A percentile compares a stretch with the other conserved stretches of the same genome.
Evolutionary conservation across 2,888 invertebrate species (phyloP).

Genomic region (Drosophila limbata): DNA sequence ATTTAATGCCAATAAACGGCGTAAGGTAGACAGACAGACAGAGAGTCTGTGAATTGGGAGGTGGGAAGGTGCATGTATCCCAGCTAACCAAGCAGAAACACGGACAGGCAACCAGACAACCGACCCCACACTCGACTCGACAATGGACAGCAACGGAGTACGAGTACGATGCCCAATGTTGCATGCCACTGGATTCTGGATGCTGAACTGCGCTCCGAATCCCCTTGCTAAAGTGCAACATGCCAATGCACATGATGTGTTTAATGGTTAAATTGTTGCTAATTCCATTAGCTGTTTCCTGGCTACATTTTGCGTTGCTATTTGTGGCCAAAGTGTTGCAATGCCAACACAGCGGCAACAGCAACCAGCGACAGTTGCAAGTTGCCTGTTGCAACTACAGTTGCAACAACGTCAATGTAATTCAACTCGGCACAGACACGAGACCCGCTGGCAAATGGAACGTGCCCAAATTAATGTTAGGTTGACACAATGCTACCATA

Average conservation of each 20-base stretch:
- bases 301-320: conserved; percentile 58
- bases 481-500: conserved; percentile 65
- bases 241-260: conserved; percentile 80
- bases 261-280: conserved; percentile 82
- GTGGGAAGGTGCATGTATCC: conserved; percentile 38
- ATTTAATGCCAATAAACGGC: conserved; percentile 73
- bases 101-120: conserved; percentile 17
- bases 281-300: conserved; percentile 75
- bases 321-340: conserved; percentile 76
- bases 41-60: conserved; percentile 4
- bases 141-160: conserved; percentile 20
- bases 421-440: conserved; percentile 7
- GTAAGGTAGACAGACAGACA: conserved; percentile 40
- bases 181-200: conserved; percentile 23
- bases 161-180: conserved; percentile 37
- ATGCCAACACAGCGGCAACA: conserved; percentile 38
- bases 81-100: conserved; percentile 57
- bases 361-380: conserved; percentile 8
- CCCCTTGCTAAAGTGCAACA: conserved; percentile 56
- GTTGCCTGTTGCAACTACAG: conserved; percentile 11
- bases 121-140: conserved; percentile 16
- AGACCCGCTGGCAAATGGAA: conserved; percentile 62
- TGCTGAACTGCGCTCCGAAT: conserved; percentile 7
- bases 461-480: conserved; percentile 75
- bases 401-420: conserved; percentile 24